phyloP scores from a whole-genome alignment of 2,113 vertebrate species.

The Esox niger region DNA sequence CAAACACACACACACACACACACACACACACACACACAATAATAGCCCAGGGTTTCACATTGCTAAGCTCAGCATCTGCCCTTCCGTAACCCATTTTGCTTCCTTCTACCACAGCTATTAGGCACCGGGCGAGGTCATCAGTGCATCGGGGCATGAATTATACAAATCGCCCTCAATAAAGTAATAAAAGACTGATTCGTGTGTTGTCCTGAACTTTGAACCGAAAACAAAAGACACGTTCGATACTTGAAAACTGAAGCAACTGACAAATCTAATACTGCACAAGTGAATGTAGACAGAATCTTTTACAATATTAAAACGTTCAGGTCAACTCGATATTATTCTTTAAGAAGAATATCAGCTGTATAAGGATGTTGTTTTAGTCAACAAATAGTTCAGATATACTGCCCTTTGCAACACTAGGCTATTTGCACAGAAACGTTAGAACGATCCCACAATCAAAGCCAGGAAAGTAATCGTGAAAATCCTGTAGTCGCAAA shows the following conservation, averaged over 20 bases:
- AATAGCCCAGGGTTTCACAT: neutral
- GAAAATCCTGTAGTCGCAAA: too few relatives aligned
- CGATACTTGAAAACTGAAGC: neutral
- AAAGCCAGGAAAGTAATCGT: too few relatives aligned
- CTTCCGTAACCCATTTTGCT: neutral
- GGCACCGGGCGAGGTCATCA: constrained; percentile 11
- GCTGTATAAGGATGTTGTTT: too few relatives aligned
- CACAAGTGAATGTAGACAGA: too few relatives aligned
- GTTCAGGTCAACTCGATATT: too few relatives aligned
- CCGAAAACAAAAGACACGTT: constrained; percentile 17
- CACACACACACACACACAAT: neutral
- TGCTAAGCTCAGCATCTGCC: neutral
- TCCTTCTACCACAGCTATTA: neutral
- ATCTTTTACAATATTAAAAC: too few relatives aligned
- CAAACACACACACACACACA: neutral
- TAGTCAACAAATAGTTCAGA: too few relatives aligned
- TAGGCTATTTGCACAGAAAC: neutral
- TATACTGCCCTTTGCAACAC: constrained; percentile 12
- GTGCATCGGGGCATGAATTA: constrained; percentile 36
- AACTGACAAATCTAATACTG: too few relatives aligned
- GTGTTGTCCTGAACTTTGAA: constrained; percentile 47
- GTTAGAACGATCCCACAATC: too few relatives aligned
- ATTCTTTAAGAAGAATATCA: too few relatives aligned
- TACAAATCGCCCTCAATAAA: neutral
- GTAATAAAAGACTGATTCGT: constrained; percentile 59